Base-by-base conservation (phyloP, 2,888 invertebrate species). In the Brenthis hecate region DNA sequence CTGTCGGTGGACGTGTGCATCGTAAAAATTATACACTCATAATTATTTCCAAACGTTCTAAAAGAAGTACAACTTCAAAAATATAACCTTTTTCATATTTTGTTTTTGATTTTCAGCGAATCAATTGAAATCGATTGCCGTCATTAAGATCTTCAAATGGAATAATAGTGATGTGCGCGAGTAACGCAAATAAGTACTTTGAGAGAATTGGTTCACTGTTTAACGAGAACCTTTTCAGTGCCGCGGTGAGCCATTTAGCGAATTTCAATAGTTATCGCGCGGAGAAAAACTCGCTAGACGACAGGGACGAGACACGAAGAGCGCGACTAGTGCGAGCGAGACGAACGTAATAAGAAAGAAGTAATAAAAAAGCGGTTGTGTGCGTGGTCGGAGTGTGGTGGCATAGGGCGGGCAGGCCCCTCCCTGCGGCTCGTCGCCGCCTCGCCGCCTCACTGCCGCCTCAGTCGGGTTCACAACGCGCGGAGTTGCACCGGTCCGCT, bases 211-310 rank as follows among this genome's bases (percentile, higher is more conserved):
- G 85, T 85, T 89, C 87, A 87, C 86, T 88, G 88, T 91, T 92
- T 92, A 92, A 91, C 90, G 88, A 90, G 89, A 85, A 88, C 88
- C 91, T 91, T 92, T 92, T 91, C 92, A 91, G 86, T 89, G 86
- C 88, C 88, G 90, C 88, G 88, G 90, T 86, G 89, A 91, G 87
- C 89, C 89, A 87, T 92, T 92, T 92, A 92, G 92, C 92, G 90
- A 92, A 92, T 92, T 92, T 92, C 92, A 91, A 92, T 92, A 92
- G 92, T 91, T 92, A 92, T 90, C 92, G 86, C 90, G 84, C 81
- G 84, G 89, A 91, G 92, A 92, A 92, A 92, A 91, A 91, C 91
- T 89, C 88, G 80, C 81, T 82, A 76, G 78, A 60, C 77, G 89
- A 90, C 81, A 80, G 86, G 81, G 91, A 91, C 81, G 82, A 28